These are phyloP conservation scores for Lycocerus yunnanus DNA, from an alignment of 2,888 invertebrate genomes.

Conservation along the genomic window DNA sequence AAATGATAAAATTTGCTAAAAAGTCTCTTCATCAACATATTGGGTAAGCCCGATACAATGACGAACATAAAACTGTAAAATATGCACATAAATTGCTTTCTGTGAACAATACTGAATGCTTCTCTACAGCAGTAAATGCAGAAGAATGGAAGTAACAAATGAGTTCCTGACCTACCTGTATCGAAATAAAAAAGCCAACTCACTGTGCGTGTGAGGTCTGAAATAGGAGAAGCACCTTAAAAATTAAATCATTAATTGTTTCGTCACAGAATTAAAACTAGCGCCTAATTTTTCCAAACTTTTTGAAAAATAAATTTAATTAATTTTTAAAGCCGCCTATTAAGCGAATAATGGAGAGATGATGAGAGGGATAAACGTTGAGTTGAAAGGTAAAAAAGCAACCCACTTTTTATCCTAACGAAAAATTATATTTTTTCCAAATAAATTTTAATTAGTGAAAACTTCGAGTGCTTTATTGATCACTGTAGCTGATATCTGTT, in stretches of 20 bases:
- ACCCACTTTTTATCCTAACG: background rate
- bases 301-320: background rate
- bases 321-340: background rate
- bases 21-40: background rate
- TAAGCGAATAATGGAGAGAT: background rate
- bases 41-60: background rate
- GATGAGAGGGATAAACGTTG: background rate
- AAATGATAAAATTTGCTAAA: background rate
- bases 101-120: background rate
- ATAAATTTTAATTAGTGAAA: background rate
- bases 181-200: slow-evolving; percentile 9
- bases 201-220: slow-evolving; percentile 22
- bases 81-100: background rate
- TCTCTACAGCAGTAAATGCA: background rate
- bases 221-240: slow-evolving; percentile 22
- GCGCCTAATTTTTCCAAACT: background rate
- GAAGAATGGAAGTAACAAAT: background rate
- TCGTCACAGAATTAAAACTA: slow-evolving; percentile 8
- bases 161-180: slow-evolving; percentile 3
- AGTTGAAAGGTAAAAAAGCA: background rate
- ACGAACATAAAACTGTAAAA: background rate
- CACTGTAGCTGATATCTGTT: background rate
- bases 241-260: slow-evolving; percentile 22
- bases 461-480: background rate
- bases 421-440: background rate